These are phyloP conservation scores for Andrena flavipes DNA, from an alignment of 2,888 invertebrate species.

Conservation along the genomic window DNA sequence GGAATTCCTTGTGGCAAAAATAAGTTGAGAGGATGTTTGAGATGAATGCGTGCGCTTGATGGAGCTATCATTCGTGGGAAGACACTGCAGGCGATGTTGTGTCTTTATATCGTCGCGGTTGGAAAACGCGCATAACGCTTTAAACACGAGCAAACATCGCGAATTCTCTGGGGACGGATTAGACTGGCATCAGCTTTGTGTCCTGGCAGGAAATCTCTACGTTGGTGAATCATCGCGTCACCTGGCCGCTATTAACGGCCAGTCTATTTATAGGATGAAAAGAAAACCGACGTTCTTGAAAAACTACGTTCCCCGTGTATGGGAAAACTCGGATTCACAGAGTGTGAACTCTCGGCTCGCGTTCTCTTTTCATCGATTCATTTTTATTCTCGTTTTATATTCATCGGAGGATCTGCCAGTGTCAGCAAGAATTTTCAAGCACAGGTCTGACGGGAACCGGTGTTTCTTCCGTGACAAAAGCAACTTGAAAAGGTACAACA, in stretches of 20 bases:
- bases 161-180: constrained; percentile 5
- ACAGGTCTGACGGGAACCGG: neutral
- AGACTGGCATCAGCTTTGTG: constrained; percentile 43
- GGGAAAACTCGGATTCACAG: constrained; percentile 30
- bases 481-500: too few species aligned
- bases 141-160: neutral
- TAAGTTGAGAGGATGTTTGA: neutral
- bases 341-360: constrained; percentile 2
- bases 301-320: constrained; percentile 44
- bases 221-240: constrained; percentile 75
- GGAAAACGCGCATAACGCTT: neutral
- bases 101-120: too few species aligned
- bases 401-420: neutral
- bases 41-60: neutral
- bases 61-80: too few species aligned
- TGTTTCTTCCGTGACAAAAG: too few species aligned
- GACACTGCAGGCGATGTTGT: too few species aligned
- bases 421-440: neutral
- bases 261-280: constrained; percentile 75
- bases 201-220: constrained; percentile 49
- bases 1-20: neutral
- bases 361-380: neutral
- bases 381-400: neutral
- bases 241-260: constrained; percentile 71
- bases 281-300: constrained; percentile 64